A percentile compares a stretch with the other conserved stretches of the same genome.
These are phyloP conservation scores for Hyla sarda DNA, from an alignment of 2,113 vertebrate species.

Conservation along the genomic window DNA sequence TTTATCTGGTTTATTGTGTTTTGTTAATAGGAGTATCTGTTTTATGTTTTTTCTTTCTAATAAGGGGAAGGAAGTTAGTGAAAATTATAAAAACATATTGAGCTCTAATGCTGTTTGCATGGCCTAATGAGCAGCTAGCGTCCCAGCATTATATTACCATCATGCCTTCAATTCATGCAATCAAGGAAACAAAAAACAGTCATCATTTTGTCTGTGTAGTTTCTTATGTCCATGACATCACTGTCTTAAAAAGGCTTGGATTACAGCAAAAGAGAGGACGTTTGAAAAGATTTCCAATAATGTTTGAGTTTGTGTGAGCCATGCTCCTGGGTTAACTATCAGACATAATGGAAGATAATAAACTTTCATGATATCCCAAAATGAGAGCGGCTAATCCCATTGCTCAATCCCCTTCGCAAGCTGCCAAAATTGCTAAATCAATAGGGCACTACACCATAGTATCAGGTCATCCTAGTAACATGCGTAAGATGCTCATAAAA, in stretches of 20 bases:
- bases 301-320: not conserved
- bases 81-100: conserved; percentile 4
- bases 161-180: conserved; percentile 2
- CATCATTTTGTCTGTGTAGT: not conserved
- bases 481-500: not conserved
- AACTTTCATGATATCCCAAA: too few relatives aligned
- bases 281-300: not conserved
- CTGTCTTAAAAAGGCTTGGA: conserved; percentile 1
- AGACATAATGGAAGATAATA: not conserved
- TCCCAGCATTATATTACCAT: not conserved
- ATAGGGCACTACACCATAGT: not conserved
- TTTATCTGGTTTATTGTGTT: not conserved
- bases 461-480: not conserved
- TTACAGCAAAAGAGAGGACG: conserved; percentile 5
- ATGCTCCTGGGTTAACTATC: not conserved
- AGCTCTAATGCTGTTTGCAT: conserved; percentile 22
- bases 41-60: not conserved
- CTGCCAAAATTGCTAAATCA: not conserved
- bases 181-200: conserved; percentile 11
- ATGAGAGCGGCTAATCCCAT: too few relatives aligned
- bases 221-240: conserved; percentile 36
- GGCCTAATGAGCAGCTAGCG: not conserved
- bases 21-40: not conserved
- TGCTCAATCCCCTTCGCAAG: too few relatives aligned
- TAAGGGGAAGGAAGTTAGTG: not conserved